phyloP scores from a whole-genome alignment of 2,797 vertebrate species.

The Synaphobranchus kaupii region DNA sequence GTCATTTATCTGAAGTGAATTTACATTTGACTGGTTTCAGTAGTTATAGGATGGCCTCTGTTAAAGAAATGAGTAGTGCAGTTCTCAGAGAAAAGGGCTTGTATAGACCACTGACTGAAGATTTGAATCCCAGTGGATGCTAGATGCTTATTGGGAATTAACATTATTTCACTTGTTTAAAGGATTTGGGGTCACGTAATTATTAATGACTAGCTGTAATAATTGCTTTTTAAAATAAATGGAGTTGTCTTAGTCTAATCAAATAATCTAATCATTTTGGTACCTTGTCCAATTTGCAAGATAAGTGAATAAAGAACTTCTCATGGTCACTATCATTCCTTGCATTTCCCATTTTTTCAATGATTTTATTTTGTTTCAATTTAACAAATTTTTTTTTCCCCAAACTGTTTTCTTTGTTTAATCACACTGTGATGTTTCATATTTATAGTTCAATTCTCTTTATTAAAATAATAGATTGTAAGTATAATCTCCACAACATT shows the following conservation, averaged over 20 bases:
- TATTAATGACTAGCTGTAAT: neutral
- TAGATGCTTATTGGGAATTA: neutral
- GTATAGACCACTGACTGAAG: no score
- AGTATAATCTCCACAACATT: conserved; percentile 40
- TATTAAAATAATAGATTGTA: conserved; percentile 34
- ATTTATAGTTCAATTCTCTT: neutral
- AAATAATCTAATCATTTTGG: no score
- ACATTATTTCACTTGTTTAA: neutral
- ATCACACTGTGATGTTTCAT: neutral
- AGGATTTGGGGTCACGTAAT: neutral
- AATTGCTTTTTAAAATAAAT: no score
- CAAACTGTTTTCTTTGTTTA: neutral
- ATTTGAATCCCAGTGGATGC: neutral
- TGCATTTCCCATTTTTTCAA: neutral
- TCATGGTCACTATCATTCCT: neutral
- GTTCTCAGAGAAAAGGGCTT: no score
- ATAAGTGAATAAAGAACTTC: neutral
- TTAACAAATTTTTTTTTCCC: neutral
- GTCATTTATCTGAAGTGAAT: neutral
- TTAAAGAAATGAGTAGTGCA: no score
- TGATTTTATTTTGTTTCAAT: neutral
- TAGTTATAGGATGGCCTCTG: no score
- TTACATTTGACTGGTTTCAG: no score
- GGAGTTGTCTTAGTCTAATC: no score
- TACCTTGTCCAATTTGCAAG: neutral